Base-by-base conservation (phyloP, 2,888 invertebrate genomes). In the Pachliopta kotzebuea region DNA sequence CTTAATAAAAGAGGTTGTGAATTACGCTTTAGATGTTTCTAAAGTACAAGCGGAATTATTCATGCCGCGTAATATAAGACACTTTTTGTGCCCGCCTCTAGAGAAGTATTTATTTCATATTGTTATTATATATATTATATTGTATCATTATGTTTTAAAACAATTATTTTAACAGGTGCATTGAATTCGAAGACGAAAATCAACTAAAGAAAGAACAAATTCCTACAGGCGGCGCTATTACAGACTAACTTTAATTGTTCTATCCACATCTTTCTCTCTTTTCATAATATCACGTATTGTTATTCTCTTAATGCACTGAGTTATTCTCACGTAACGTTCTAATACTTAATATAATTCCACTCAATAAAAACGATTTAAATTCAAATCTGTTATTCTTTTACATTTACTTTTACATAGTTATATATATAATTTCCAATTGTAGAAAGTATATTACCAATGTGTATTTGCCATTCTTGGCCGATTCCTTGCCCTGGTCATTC, bases 11-110 rank as follows among this genome's bases (percentile, higher is more conserved):
- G 92, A 92, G 4, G 93, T 95, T 52, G 76, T 88, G 11, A 87
- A 92, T 6, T 94, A 93, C 70, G 90, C 92, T 55, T 72, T 78
- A 14, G 90, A 91, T 14, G 89, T 91, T 24, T 88, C 93, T 29
- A 89, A 86, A 68, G 83, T 92, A 4, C 95, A 95, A 66, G 92
- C 93, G 0, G 94, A 94, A 0, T 85, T 94, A 85, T 92, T 95
- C 26, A 95, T 95, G 92, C 95, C 95, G 0, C 90, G 95, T 71
- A 95, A 96, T 74, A 90, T 95, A 4, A 85, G 94, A 4, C 95
- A 95, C 71, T 94, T 93, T 71, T 86, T 94, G 60, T 95, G 95
- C 70, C 95, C 96, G 0, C 94, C 95, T 0, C 74, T 96, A 68
- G 95, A 95, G 72, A 85, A 83, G 90, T 91, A 56, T 42, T 29